phyloP scores from a whole-genome alignment of 2,113 vertebrate species.

The Seriola dumerili region DNA sequence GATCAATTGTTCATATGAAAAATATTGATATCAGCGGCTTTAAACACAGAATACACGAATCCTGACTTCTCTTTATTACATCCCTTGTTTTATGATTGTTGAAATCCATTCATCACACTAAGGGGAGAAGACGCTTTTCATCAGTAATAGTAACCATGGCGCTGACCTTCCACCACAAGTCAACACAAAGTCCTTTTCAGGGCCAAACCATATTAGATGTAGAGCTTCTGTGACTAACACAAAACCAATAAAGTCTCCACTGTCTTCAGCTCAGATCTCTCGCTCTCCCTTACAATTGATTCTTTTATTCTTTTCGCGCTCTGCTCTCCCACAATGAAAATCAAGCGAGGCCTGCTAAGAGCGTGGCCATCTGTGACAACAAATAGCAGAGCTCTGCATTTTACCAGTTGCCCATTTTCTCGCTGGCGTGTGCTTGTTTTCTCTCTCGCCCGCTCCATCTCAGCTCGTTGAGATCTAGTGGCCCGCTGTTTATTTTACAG shows the following conservation, averaged over 20 bases:
- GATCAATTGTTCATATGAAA: too few species aligned
- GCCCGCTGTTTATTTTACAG: conserved; percentile 75
- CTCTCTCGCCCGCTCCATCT: conserved; percentile 54
- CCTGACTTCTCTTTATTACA: background rate
- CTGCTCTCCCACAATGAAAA: conserved; percentile 33
- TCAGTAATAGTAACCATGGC: background rate
- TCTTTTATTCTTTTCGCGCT: conserved; percentile 32
- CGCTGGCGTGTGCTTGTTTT: conserved; percentile 72
- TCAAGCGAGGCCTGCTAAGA: conserved; percentile 24
- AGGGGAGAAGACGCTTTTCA: background rate
- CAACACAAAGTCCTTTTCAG: conserved; percentile 17
- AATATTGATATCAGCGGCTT: background rate
- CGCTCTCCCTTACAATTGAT: conserved; percentile 14
- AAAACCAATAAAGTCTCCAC: conserved; percentile 31
- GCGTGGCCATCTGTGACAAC: conserved; percentile 75
- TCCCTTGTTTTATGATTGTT: too few species aligned
- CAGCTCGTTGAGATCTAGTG: conserved; percentile 57
- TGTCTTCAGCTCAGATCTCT: conserved; percentile 1
- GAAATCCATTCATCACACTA: background rate
- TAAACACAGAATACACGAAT: background rate
- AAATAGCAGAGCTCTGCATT: conserved; percentile 40
- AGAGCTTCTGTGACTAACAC: background rate
- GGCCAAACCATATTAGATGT: background rate
- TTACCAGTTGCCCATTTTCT: conserved; percentile 56
- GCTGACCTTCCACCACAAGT: background rate